Evolutionary conservation across 2,797 vertebrate genomes (phyloP).

Genomic region (Siniperca obscura): DNA sequence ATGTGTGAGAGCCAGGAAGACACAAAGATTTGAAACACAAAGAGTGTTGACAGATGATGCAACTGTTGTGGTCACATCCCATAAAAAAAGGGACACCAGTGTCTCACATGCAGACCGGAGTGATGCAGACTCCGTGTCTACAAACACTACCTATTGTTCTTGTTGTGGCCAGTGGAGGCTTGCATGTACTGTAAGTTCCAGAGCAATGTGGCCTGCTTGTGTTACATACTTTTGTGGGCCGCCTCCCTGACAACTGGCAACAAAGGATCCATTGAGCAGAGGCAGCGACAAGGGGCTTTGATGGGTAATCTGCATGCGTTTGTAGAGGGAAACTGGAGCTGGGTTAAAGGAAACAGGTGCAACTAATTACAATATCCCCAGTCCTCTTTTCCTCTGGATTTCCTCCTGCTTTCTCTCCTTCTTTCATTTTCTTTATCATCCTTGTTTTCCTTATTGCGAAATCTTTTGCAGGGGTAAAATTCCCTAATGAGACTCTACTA

Average conservation of each 20-base stretch:
- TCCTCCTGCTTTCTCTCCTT: constrained; percentile 66
- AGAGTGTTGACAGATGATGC: constrained; percentile 62
- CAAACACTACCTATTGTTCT: constrained; percentile 54
- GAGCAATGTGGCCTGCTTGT: constrained; percentile 78
- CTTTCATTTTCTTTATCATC: constrained; percentile 71
- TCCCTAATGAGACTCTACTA: constrained; percentile 63
- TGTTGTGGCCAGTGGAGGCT: constrained; percentile 61
- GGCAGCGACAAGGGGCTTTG: constrained; percentile 81
- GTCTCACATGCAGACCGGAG: constrained; percentile 41
- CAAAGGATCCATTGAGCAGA: constrained; percentile 88
- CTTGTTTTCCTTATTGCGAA: constrained; percentile 68
- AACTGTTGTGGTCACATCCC: constrained; percentile 66
- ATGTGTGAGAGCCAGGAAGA: background rate
- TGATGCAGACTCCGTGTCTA: constrained; percentile 62
- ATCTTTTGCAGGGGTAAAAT: constrained; percentile 67
- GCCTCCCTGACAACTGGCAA: constrained; percentile 86
- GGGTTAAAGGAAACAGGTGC: constrained; percentile 90
- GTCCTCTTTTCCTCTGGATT: constrained; percentile 77
- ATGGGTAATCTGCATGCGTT: constrained; percentile 88
- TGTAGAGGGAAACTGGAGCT: constrained; percentile 87
- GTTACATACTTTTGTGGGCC: constrained; percentile 83
- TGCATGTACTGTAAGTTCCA: constrained; percentile 77
- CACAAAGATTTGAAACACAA: too few relatives aligned
- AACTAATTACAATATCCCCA: constrained; percentile 87
- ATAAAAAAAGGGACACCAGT: constrained; percentile 30